These are phyloP conservation scores for Nomada hirtipes DNA, from an alignment of 2,888 invertebrate species.

Conservation along the genomic window DNA sequence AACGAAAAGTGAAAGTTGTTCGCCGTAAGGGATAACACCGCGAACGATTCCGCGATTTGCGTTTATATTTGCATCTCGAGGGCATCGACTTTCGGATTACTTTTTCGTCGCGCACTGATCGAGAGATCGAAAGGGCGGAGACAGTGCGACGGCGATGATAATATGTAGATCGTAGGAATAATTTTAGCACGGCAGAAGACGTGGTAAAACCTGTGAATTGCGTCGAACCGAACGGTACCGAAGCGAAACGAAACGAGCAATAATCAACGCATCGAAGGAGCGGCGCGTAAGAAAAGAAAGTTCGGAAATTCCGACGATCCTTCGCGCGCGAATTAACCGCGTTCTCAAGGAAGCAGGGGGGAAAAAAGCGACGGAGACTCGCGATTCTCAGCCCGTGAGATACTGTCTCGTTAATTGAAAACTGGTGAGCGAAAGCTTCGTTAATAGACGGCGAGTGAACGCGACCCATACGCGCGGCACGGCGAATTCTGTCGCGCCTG, in stretches of 20 bases:
- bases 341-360: constrained; percentile 76
- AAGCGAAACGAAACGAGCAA: constrained; percentile 14
- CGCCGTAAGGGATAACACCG: constrained; percentile 31
- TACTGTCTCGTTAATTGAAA: constrained; percentile 76
- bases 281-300: constrained; percentile 50
- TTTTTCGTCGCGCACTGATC: not conserved
- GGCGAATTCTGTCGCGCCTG: not conserved
- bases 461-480: not conserved
- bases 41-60: not conserved
- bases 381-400: constrained; percentile 71
- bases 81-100: not conserved
- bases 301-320: constrained; percentile 34
- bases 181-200: not conserved
- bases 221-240: not conserved
- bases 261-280: constrained; percentile 7
- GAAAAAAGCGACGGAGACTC: not conserved
- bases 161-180: too few relatives aligned
- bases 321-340: constrained; percentile 45
- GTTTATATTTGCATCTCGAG: not conserved
- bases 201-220: not conserved
- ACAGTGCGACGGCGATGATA: too few relatives aligned
- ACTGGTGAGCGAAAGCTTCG: constrained; percentile 71
- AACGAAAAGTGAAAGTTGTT: constrained; percentile 62
- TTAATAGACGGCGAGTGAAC: constrained; percentile 16
- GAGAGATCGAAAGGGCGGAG: too few relatives aligned